phyloP scores from a whole-genome alignment of 2,113 vertebrate genomes.

The Varanus salvator region DNA sequence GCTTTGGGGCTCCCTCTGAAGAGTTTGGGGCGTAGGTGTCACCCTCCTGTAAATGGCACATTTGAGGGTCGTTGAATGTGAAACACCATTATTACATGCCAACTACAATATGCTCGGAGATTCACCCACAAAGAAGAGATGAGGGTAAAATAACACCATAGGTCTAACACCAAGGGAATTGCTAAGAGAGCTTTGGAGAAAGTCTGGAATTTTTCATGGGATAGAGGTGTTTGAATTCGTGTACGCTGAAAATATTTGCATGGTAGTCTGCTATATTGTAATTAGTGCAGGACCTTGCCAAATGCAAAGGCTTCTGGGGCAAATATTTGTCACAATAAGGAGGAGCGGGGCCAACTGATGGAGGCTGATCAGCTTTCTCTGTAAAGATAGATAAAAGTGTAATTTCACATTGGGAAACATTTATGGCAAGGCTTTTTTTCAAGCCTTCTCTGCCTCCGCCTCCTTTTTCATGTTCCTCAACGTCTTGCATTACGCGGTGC shows the following conservation, averaged over 20 bases:
- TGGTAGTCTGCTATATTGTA: no score
- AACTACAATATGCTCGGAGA: background rate
- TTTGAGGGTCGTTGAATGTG: conserved; percentile 3
- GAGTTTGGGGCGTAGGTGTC: background rate
- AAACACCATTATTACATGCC: background rate
- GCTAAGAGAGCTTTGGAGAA: background rate
- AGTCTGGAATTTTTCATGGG: background rate
- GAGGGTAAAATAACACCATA: background rate
- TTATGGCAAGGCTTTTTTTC: background rate
- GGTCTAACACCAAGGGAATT: background rate
- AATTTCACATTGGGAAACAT: background rate
- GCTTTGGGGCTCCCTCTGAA: background rate
- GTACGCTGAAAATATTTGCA: no score
- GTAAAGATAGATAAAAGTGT: background rate
- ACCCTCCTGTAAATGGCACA: background rate
- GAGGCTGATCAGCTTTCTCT: background rate
- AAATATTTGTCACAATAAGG: background rate
- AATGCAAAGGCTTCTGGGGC: no score
- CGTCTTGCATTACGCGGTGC: accelerated
- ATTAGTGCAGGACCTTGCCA: no score
- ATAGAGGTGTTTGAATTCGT: background rate
- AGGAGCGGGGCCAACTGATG: no score
- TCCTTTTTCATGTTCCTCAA: accelerated
- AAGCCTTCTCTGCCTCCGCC: conserved; percentile 6
- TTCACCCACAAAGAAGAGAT: background rate